Percentiles rank a stretch among this genome's conserved stretches.
phyloP scores from a whole-genome alignment of 2,888 invertebrate species.

The Brachylomia viminalis region DNA sequence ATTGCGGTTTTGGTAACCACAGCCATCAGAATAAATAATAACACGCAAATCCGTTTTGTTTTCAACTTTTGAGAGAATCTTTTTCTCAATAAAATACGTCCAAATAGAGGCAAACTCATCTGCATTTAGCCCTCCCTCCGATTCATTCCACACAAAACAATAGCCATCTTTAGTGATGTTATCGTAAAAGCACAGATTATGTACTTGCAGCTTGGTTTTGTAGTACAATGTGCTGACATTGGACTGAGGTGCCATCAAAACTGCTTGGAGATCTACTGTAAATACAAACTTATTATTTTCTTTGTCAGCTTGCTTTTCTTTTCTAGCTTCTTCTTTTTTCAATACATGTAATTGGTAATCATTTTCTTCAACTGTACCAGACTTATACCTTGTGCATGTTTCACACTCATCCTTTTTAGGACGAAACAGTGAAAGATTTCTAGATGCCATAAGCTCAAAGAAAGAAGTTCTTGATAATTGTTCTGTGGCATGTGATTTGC shows the following conservation, averaged over 20 bases:
- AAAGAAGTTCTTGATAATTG: constrained; percentile 20
- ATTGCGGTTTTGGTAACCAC: constrained; percentile 42
- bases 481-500: constrained; percentile 23
- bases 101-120: constrained; percentile 56
- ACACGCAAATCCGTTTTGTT: constrained; percentile 11
- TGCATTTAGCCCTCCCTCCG: constrained; percentile 50
- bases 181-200: constrained; percentile 41
- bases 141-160: constrained; percentile 55
- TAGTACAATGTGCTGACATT: no score
- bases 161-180: constrained; percentile 50
- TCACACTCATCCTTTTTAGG: constrained; percentile 12
- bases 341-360: constrained; percentile 9
- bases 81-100: constrained; percentile 30
- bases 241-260: no score
- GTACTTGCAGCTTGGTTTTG: constrained; percentile 48
- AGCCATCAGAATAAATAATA: constrained; percentile 41
- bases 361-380: constrained; percentile 19
- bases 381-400: constrained; percentile 7
- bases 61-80: constrained; percentile 12
- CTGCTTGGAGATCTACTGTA: no score
- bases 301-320: constrained; percentile 26
- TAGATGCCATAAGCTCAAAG: constrained; percentile 9
- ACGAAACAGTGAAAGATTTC: constrained; percentile 15
- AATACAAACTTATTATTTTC: no score
- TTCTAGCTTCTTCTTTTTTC: constrained; percentile 10